Evolutionary conservation across 2,113 vertebrate genomes (phyloP), one percentile per base, ranked within the genome.

Genomic region (Mastomys natalensis): DNA sequence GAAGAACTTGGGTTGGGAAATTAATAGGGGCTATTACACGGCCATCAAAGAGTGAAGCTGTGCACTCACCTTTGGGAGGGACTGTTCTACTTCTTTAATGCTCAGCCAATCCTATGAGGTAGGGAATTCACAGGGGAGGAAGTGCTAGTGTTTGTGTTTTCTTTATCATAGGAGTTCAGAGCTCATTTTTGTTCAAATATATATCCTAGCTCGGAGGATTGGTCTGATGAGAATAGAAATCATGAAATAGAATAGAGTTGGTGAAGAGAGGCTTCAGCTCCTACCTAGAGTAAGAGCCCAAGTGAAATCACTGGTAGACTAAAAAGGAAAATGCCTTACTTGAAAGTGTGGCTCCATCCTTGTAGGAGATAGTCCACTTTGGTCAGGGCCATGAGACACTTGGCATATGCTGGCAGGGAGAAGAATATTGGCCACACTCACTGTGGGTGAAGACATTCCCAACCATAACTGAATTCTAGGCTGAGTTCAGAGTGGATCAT

Each of bases 391-490:
- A 0, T 16, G 2, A 37, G 13, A 48, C 60, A 7, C 37, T 3
- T 29, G 58, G 86, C 15, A 45, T 72, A 21, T 10, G 19, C 37
- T 29, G 26, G 31, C 55, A 37, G 64, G 70, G 84, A 91, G 70
- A 22, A 15, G 0, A 10, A 7, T 0, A 5, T 7, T 11, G 48
- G 43, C 10, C 24, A 40, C 0, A 7, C 1, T 19, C 5, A 45
- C 4, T 17, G 85, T 34, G 62, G 60, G 12, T 17, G 6, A 11
- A 6, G 3, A 19, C 21, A 48, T 19, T 78, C 45, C 43, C 64
- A 40, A 16, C 19, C 76, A 73, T 4, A 34, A 51, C 24, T 37
- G 40, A 21, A 4, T 15, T 16, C 68, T 68, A 51, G 31, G 34
- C 64, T 70, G 21, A 90, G 29, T 29, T 94, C 68, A 58, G 68